Evolutionary conservation across 2,888 invertebrate species (phyloP).

Genomic region (Lasioglossum zephyrum): DNA sequence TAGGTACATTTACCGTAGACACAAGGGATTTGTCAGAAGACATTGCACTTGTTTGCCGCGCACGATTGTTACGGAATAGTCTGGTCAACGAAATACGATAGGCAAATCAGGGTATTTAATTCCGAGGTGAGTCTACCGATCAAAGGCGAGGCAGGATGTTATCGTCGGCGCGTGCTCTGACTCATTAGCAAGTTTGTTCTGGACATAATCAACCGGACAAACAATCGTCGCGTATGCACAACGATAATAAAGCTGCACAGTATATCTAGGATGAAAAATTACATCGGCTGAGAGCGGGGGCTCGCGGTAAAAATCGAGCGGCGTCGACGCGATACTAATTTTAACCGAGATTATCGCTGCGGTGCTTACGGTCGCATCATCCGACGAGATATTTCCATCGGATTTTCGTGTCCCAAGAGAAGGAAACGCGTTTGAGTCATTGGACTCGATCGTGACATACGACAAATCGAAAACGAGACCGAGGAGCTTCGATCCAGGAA

Average conservation of each 20-base stretch:
- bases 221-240: slow-evolving; percentile 17
- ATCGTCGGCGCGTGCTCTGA: neutral
- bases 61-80: neutral
- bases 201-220: slow-evolving; percentile 13
- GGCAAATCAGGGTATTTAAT: neutral
- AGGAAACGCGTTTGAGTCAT: neutral
- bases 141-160: slow-evolving; percentile 50
- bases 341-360: neutral
- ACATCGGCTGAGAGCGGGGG: neutral
- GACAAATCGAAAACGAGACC: neutral
- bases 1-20: too few relatives aligned
- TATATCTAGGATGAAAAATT: neutral
- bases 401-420: neutral
- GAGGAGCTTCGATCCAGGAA: too few relatives aligned
- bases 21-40: neutral
- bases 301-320: slow-evolving; percentile 4
- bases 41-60: neutral
- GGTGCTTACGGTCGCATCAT: neutral
- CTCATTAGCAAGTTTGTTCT: slow-evolving; percentile 42
- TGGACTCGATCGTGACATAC: neutral
- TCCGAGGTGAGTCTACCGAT: neutral
- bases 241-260: neutral
- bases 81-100: neutral
- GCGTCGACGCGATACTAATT: slow-evolving; percentile 15
- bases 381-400: neutral